phyloP scores from a whole-genome alignment of 2,888 invertebrate species.

The Hemaris fuciformis region DNA sequence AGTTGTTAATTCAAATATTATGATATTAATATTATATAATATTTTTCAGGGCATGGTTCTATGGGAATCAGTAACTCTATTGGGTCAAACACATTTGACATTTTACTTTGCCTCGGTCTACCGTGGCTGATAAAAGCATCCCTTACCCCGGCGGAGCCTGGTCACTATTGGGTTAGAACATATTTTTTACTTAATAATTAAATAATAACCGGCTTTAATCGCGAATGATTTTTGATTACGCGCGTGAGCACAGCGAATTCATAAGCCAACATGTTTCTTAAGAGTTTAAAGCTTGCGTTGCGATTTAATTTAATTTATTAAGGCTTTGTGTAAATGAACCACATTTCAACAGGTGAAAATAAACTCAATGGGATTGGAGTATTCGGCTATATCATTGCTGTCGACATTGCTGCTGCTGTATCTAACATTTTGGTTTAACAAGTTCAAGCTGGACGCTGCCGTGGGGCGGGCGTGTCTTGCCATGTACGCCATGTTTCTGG shows the following conservation, averaged over 20 bases:
- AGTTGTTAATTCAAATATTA: not conserved
- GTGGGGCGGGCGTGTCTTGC: conserved; percentile 92
- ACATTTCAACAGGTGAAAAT: conserved; percentile 85
- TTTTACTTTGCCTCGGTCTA: conserved; percentile 91
- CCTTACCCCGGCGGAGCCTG: conserved; percentile 89
- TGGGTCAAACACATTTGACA: conserved; percentile 95
- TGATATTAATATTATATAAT: too few species aligned
- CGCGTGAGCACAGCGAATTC: conserved; percentile 1
- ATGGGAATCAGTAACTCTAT: conserved; percentile 96
- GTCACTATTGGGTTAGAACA: conserved; percentile 87
- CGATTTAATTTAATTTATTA: conserved; percentile 23
- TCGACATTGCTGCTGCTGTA: conserved; percentile 92
- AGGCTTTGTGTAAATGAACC: conserved; percentile 12
- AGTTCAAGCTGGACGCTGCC: conserved; percentile 91
- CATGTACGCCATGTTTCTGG: conserved; percentile 93
- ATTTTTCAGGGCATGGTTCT: conserved; percentile 88
- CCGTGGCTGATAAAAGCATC: conserved; percentile 95
- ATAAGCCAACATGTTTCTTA: not conserved
- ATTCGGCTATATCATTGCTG: conserved; percentile 93
- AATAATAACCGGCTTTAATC: conserved; percentile 14
- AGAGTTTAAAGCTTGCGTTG: conserved; percentile 26
- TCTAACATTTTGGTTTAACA: conserved; percentile 91
- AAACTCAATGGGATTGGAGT: conserved; percentile 94
- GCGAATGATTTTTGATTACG: conserved; percentile 26
- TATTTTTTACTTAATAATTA: too few species aligned